Conservation (phyloP, 2,113 vertebrate genomes). For the Colius striatus region DNA sequence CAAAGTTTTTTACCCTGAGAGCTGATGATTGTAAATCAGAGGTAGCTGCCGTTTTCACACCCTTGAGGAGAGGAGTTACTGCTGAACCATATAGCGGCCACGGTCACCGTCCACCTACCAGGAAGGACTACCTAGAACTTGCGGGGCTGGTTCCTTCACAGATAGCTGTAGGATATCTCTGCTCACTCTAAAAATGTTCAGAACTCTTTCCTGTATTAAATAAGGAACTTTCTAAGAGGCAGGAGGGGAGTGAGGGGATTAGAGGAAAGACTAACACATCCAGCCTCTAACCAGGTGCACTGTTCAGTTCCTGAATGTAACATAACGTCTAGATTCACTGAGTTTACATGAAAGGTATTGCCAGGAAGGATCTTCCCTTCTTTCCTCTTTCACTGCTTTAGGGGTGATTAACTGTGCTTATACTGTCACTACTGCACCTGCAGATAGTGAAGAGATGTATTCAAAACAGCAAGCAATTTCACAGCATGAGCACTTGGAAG, state of each 20-base stretch:
- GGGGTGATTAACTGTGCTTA: not conserved
- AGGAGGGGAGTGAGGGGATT: not conserved
- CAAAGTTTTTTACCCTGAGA: not conserved
- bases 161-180: rapidly evolving
- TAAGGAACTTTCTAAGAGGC: not conserved
- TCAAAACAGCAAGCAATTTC: constrained; percentile 48
- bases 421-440: constrained; percentile 19
- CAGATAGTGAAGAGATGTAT: constrained; percentile 18
- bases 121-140: not conserved
- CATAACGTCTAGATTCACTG: not conserved
- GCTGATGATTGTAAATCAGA: not conserved
- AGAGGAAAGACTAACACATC: not conserved
- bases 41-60: not conserved
- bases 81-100: not conserved
- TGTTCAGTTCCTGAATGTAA: not conserved
- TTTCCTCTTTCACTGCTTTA: not conserved
- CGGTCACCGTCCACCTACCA: not conserved
- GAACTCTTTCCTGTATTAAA: not conserved
- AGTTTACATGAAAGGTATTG: not conserved
- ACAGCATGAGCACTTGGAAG: constrained; percentile 10
- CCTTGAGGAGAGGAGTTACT: not conserved
- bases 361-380: not conserved
- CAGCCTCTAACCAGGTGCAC: not conserved
- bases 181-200: not conserved
- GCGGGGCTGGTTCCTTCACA: not conserved